A percentile compares a stretch with the other conserved stretches of the same genome.
Evolutionary conservation across 2,113 vertebrate genomes (phyloP).

Genomic region (Neopipo cinnamomea): DNA sequence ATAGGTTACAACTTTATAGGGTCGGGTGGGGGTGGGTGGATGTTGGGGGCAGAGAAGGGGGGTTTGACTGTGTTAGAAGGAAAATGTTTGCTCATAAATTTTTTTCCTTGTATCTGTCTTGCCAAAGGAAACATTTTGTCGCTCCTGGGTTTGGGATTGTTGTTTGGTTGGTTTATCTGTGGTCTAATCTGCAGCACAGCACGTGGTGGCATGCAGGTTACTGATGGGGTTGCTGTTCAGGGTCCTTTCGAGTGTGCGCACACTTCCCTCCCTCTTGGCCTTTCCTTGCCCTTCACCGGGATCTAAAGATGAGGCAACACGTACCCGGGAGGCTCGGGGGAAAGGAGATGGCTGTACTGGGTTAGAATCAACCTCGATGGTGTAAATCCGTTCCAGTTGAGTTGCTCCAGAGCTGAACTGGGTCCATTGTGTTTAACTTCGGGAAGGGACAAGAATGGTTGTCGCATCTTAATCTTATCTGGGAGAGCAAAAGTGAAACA

Average conservation of each 20-base stretch:
- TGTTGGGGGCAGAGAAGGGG: constrained; percentile 46
- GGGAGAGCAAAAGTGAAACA: constrained; percentile 59
- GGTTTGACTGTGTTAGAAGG: constrained; percentile 73
- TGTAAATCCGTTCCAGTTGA: background rate
- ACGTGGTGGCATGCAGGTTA: constrained; percentile 49
- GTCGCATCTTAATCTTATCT: constrained; percentile 51
- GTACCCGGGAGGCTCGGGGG: background rate
- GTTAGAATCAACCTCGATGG: background rate
- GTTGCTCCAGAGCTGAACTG: constrained; percentile 37
- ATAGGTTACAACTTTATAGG: constrained; percentile 75
- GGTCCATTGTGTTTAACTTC: background rate
- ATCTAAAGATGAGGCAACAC: constrained; percentile 1
- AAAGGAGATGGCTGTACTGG: background rate
- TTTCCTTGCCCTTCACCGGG: constrained; percentile 16
- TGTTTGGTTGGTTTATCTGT: constrained; percentile 74
- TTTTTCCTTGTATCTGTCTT: constrained; percentile 79
- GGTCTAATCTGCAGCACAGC: constrained; percentile 61
- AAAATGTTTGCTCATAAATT: constrained; percentile 67
- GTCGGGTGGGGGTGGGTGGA: constrained; percentile 59
- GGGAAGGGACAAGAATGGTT: constrained; percentile 1
- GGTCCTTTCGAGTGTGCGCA: constrained; percentile 30
- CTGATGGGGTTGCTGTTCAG: constrained; percentile 59
- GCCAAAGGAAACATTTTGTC: constrained; percentile 91
- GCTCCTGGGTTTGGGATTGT: constrained; percentile 72
- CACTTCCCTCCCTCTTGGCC: constrained; percentile 31